Base-by-base conservation (phyloP, 1,140 invertebrate genomes). In the Zophobas morio region DNA sequence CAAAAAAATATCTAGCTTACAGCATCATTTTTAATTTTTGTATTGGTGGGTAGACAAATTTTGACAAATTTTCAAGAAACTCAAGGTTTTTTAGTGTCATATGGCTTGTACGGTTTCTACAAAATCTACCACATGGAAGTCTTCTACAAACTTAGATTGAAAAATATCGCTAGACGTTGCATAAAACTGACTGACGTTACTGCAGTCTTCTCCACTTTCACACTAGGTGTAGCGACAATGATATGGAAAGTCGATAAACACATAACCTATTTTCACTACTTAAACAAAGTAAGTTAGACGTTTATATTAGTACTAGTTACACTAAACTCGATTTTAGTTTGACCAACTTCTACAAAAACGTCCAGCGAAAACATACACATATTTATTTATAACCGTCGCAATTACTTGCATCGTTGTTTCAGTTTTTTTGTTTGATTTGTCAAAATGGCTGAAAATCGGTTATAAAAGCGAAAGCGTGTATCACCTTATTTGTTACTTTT, bases 81-180 rank as follows among this genome's bases (percentile, higher is more conserved):
- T 20, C 20, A 20, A 20, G 3, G 3, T 4, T 8, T 46, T 46
- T 56, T 56, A 32, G 32, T 56, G 34, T 34, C 6, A 34, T 32
- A n/a, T 60, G 60, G 60, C 60, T 42, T 66, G 20, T 66, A 33
- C 33, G 60, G 60, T 5, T 33, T 66, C 6, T 8, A n/a, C 2
- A 37, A 42, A 42, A n/a, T 46, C 37, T 66, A 66, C 39, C 1
- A n/a, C 40, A 40, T 66, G 37, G 60, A 66, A 32, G 60, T 39
- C 39, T 2, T 66, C 60, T 42, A 66, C 60, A 42, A 32, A 20
- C 40, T 66, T 20, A 40, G 60, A 6, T 33, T 66, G n/a, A 36
- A 1, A 37, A 46, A n/a, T 39, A 40, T 32, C 39, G 42, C 60
- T n/a, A 32, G 42, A 33, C 37, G 37, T 42, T 66, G 6, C 39